Evolutionary conservation across 1,140 invertebrate species (phyloP).

Genomic region (Thaumatotibia leucotreta): DNA sequence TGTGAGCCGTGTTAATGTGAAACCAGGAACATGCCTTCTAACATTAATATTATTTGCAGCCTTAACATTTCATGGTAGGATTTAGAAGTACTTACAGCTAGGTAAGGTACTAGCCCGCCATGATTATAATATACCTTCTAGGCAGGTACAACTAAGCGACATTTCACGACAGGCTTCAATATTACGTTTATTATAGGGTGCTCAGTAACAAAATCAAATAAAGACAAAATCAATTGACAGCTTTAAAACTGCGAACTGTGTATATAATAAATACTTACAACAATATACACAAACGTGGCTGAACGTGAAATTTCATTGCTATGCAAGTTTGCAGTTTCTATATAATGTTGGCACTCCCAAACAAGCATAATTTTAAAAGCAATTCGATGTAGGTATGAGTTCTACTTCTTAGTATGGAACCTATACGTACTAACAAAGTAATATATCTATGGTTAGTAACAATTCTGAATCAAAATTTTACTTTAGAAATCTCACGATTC

Average conservation of each 20-base stretch:
- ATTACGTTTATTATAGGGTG: neutral
- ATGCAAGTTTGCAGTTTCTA: too few species aligned
- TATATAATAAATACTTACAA: neutral
- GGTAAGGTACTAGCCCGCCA: neutral
- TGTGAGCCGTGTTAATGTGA: slow-evolving; percentile 30
- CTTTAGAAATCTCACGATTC: too few species aligned
- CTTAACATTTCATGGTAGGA: neutral
- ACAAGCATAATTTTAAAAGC: too few species aligned
- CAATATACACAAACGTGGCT: too few species aligned
- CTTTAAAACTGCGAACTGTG: neutral
- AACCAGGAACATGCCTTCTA: slow-evolving; percentile 67
- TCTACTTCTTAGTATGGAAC: too few species aligned
- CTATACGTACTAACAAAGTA: too few species aligned
- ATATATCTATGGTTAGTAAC: too few species aligned
- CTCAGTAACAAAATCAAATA: neutral
- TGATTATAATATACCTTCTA: neutral
- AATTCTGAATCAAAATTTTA: too few species aligned
- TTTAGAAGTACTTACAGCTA: neutral
- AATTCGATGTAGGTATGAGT: too few species aligned
- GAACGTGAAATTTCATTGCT: neutral
- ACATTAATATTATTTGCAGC: slow-evolving; percentile 34
- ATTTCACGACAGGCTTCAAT: neutral
- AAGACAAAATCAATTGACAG: neutral
- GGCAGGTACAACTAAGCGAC: neutral
- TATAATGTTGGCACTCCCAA: too few species aligned